These are phyloP conservation scores for Pollimyrus isidori DNA, from an alignment of 2,113 vertebrate species.

Conservation along the genomic window DNA sequence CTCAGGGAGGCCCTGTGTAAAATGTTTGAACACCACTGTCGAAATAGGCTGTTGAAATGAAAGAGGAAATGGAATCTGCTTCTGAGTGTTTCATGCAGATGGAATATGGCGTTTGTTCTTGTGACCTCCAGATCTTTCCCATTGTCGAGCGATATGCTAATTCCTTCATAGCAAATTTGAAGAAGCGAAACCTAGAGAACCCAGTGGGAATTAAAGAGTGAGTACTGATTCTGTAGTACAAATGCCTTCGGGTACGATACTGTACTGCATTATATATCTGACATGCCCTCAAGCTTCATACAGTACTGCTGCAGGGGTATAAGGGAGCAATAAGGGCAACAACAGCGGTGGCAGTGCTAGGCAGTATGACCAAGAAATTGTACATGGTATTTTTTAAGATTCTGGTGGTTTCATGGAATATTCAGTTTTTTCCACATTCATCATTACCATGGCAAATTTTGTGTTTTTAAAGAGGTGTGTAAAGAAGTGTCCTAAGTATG, in stretches of 20 bases:
- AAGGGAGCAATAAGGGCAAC: background rate
- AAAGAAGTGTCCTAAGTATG: background rate
- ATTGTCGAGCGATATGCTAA: background rate
- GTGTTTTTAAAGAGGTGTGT: background rate
- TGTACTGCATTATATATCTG: background rate
- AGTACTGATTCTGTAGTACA: background rate
- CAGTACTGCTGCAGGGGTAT: background rate
- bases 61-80: background rate
- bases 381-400: background rate
- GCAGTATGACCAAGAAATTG: background rate
- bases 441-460: background rate
- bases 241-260: background rate
- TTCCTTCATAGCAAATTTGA: background rate
- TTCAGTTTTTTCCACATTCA: background rate
- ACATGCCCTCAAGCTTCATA: background rate
- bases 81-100: background rate
- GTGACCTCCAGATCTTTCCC: background rate
- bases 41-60: background rate
- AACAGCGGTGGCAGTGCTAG: background rate
- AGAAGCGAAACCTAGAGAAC: background rate
- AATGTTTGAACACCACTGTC: background rate
- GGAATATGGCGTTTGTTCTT: too few species aligned
- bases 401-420: background rate
- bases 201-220: constrained; percentile 4
- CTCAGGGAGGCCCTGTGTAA: background rate